Percentiles rank a stretch among this genome's conserved stretches.
Evolutionary conservation across 2,797 vertebrate genomes (phyloP).

Genomic region (Pachyuromys duprasi): DNA sequence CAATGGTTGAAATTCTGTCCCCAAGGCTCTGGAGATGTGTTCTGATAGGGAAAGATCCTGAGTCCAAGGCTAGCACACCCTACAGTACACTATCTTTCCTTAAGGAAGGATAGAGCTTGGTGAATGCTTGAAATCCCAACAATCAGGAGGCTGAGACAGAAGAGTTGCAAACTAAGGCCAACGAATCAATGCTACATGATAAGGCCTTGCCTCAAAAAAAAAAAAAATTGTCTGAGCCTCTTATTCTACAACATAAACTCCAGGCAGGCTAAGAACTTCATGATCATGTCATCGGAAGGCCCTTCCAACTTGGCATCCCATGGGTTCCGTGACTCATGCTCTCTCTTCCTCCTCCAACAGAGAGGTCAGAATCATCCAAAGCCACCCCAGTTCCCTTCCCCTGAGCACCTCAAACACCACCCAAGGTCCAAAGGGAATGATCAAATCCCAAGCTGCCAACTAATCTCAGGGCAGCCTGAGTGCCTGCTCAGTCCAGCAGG

Average conservation of each 20-base stretch:
- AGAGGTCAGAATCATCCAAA: slow-evolving; percentile 12
- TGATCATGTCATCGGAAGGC: neutral
- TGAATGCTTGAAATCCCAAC: neutral
- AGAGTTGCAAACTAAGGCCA: neutral
- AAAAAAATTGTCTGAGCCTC: neutral
- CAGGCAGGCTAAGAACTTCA: neutral
- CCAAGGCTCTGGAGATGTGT: neutral
- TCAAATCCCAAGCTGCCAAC: neutral
- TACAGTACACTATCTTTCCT: neutral
- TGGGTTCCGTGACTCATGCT: neutral
- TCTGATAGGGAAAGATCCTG: slow-evolving; percentile 17
- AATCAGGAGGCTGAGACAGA: neutral
- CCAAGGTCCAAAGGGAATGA: slow-evolving; percentile 21
- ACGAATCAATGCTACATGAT: neutral
- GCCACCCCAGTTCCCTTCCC: neutral
- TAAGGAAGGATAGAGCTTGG: neutral
- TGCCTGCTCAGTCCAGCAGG: neutral
- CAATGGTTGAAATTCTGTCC: slow-evolving; percentile 12
- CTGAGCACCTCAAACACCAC: slow-evolving; percentile 5
- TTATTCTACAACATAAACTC: neutral
- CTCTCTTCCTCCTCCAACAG: neutral
- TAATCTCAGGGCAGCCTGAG: neutral
- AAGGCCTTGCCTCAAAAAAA: neutral
- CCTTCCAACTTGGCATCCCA: neutral
- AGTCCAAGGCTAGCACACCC: neutral